Percentiles rank a stretch among this genome's conserved stretches.
Conservation (phyloP, 1,140 invertebrate genomes). For the Drosophila littoralis region DNA sequence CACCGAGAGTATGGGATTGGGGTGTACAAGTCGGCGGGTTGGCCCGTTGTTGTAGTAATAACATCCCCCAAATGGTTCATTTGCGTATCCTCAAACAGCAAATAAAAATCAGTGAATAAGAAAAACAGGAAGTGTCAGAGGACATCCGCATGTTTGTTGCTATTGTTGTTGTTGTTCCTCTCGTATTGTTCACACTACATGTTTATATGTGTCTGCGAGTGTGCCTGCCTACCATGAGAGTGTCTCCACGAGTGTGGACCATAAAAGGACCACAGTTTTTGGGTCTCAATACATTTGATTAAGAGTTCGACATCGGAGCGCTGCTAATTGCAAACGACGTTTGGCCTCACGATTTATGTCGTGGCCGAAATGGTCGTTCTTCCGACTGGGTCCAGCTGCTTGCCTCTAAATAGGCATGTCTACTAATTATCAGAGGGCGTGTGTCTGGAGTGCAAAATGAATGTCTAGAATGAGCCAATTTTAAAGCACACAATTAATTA, state of each 20-base stretch:
- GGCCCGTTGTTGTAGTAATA: slow-evolving; percentile 72
- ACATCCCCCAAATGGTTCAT: slow-evolving; percentile 85
- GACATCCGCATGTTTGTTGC: slow-evolving; percentile 77
- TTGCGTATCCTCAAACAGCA: slow-evolving; percentile 85
- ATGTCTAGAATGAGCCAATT: slow-evolving; percentile 22
- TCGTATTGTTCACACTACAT: slow-evolving; percentile 35
- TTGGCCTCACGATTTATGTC: slow-evolving; percentile 72
- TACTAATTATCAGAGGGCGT: slow-evolving; percentile 74
- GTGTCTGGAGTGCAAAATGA: slow-evolving; percentile 40
- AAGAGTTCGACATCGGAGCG: slow-evolving; percentile 75
- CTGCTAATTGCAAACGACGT: slow-evolving; percentile 81
- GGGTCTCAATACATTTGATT: slow-evolving; percentile 79
- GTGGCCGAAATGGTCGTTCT: slow-evolving; percentile 58
- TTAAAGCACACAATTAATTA: slow-evolving; percentile 38
- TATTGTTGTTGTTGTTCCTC: slow-evolving; percentile 30
- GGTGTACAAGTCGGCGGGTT: slow-evolving; percentile 49
- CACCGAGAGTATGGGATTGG: slow-evolving; percentile 10
- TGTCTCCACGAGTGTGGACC: slow-evolving; percentile 29
- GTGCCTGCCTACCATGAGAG: slow-evolving; percentile 7
- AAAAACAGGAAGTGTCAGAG: slow-evolving; percentile 84
- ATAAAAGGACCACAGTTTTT: slow-evolving; percentile 68
- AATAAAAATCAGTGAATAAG: slow-evolving; percentile 84
- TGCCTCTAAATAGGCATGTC: slow-evolving; percentile 66
- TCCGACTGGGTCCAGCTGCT: slow-evolving; percentile 7
- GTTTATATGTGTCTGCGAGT: slow-evolving; percentile 9